These are phyloP conservation scores for Catagonus wagneri DNA, from an alignment of 2,113 vertebrate species.

Conservation along the genomic window DNA sequence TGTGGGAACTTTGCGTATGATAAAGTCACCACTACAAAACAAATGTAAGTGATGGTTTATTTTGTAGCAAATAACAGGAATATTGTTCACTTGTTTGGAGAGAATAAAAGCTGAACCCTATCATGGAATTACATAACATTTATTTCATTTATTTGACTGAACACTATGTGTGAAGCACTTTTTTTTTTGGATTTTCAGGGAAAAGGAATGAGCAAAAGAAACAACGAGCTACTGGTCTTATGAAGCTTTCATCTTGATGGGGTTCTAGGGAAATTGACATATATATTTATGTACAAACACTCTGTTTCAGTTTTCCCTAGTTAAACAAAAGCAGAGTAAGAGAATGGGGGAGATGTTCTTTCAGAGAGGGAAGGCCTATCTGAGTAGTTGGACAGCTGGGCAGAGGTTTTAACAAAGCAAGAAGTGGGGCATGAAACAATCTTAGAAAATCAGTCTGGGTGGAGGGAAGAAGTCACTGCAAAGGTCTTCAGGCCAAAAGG, in stretches of 20 bases:
- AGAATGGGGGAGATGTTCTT: background rate
- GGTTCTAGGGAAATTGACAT: background rate
- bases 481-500: background rate
- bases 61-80: background rate
- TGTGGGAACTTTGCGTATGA: background rate
- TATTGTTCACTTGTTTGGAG: background rate
- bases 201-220: background rate
- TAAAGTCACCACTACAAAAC: background rate
- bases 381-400: background rate
- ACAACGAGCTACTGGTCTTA: background rate
- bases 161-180: background rate
- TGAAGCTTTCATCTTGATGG: background rate
- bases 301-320: background rate
- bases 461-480: background rate
- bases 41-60: background rate
- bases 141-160: conserved; percentile 40
- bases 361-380: background rate
- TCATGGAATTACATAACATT: background rate
- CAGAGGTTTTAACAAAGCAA: background rate
- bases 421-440: background rate
- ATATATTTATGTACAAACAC: background rate
- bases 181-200: background rate
- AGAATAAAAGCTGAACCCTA: background rate
- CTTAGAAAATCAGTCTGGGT: background rate
- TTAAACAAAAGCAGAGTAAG: background rate